Evolutionary conservation across 2,113 vertebrate genomes (phyloP), one percentile per base, ranked within the genome.

Genomic region (Tor tambroides): DNA sequence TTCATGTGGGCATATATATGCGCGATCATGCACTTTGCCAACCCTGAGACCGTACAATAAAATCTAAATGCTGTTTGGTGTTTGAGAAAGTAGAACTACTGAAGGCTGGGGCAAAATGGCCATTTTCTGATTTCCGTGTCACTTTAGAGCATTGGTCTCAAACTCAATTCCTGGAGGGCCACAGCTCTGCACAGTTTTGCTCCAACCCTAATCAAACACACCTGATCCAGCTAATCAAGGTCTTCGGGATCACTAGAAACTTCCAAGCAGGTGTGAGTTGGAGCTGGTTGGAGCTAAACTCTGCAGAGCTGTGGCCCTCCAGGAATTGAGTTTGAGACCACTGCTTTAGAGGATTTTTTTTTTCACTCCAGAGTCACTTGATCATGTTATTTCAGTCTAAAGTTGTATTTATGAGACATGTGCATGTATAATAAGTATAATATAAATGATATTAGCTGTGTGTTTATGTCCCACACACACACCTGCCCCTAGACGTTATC

Each of bases 401-500:
- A 54, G 49, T 30, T 78, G 26, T 54, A 56, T 54, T 54, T 54
- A 78, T 54, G 19, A 54, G 32, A 6, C 11, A 2, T 43, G 61
- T 67, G 30, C 19, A 72, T 84, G n/a, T 19, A 72, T 51, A 74
- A 38, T 51, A 38, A 7, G 26, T 41, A 35, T 46, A 72, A 38
- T 84, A 72, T 59, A 21, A 84, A 84, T 84, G 0, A 41, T 74
- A 59, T 59, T 84, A 74, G 30, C 49, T 84, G 30, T 54, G 19
- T 74, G 69, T 74, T 84, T 72, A 56, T 51, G 28, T 15, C 28
- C 43, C 56, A 46, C 54, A 54, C 87, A 72, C 78, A 80, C 74
- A 80, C 63, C 82, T 88, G 72, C 59, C 94, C 93, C 94, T 94
- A 94, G 93, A 95, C 86, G 93, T 95, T 96, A 96, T 98, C 96